These are phyloP conservation scores for Athene noctua DNA, from an alignment of 2,113 vertebrate species.

Conservation along the genomic window DNA sequence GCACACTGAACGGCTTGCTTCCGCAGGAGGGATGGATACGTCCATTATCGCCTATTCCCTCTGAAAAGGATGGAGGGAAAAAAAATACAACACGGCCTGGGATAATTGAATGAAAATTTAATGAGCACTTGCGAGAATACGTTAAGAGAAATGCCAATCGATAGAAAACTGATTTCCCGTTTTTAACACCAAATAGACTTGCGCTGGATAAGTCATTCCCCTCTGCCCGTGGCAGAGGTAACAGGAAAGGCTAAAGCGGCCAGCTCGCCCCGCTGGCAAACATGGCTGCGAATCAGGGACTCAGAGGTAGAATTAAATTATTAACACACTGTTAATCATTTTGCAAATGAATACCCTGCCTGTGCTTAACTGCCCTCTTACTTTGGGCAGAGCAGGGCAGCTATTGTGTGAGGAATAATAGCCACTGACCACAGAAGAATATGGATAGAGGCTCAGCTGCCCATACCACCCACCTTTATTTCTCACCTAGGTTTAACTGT, in stretches of 20 bases:
- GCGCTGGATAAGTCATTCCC: not conserved
- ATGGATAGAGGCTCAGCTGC: not conserved
- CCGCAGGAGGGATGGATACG: not conserved
- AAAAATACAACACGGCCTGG: not conserved
- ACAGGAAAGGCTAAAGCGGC: not conserved
- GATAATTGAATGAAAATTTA: slow-evolving; percentile 68
- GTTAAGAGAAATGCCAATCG: slow-evolving; percentile 34
- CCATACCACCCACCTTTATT: not conserved
- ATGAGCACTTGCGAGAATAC: slow-evolving; percentile 62
- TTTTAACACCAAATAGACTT: slow-evolving; percentile 40
- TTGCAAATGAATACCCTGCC: not conserved
- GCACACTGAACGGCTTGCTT: not conserved
- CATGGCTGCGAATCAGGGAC: rapidly evolving
- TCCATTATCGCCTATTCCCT: not conserved
- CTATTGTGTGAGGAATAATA: not conserved
- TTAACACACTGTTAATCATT: not conserved
- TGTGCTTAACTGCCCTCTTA: not conserved
- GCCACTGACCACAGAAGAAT: not conserved
- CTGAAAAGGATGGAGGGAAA: not conserved
- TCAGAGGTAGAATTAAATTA: not conserved
- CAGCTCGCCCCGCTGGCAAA: not conserved
- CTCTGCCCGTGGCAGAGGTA: not conserved
- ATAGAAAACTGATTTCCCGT: slow-evolving; percentile 55
- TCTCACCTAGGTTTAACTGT: not conserved
- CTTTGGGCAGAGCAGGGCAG: rapidly evolving